Percentiles rank a stretch among this genome's conserved stretches.
Conservation (phyloP, 2,797 vertebrate genomes). For the Oreochromis mossambicus region DNA sequence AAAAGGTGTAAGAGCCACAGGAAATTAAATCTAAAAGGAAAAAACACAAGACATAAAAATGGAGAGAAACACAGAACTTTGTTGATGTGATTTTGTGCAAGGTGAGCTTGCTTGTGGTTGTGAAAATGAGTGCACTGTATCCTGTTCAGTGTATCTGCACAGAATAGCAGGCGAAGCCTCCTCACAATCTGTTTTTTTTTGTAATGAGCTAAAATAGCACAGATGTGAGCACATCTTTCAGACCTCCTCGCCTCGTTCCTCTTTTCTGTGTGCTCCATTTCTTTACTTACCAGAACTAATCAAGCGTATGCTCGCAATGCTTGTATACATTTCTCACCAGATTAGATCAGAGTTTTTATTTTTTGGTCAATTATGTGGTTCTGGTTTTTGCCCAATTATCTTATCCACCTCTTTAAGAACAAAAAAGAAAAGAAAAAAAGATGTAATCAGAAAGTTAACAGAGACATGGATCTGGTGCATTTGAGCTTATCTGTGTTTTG, state of each 20-base stretch:
- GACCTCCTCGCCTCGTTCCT: background rate
- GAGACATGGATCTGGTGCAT: background rate
- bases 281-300: background rate
- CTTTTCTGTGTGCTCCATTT: background rate
- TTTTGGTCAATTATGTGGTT: background rate
- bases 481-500: fast-evolving
- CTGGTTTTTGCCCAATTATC: background rate
- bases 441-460: background rate
- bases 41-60: background rate
- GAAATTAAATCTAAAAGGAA: background rate
- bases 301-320: background rate
- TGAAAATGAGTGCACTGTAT: background rate
- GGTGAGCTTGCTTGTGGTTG: background rate
- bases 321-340: background rate
- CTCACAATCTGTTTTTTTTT: no score
- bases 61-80: background rate
- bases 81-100: background rate
- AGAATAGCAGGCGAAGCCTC: background rate
- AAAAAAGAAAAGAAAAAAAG: background rate
- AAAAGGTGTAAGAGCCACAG: background rate
- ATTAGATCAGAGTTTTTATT: background rate
- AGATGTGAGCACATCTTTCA: background rate
- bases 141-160: background rate
- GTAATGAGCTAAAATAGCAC: background rate
- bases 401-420: background rate